Evolutionary conservation across 92 coral and sea anemone genomes (phyloP).

Genomic region (Parazoanthus atlanticus): DNA sequence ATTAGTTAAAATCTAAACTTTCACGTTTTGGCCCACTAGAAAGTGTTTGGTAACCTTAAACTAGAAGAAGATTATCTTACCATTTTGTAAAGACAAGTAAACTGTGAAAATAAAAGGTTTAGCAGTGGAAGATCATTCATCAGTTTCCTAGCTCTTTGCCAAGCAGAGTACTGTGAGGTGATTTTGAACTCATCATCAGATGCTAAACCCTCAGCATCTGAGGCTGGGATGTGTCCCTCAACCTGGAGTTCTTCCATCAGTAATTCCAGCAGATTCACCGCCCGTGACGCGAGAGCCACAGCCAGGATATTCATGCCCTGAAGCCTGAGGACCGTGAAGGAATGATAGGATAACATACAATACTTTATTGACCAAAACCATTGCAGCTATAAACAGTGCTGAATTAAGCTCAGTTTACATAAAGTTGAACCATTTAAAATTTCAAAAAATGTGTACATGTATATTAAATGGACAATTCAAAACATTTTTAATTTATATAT

Average conservation of each 20-base stretch:
- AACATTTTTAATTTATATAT: no score
- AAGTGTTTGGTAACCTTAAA: no score
- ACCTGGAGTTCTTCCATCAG: constrained; percentile 88
- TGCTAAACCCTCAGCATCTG: constrained; percentile 49
- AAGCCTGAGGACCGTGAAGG: constrained; percentile 49
- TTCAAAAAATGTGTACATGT: no score
- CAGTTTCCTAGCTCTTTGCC: constrained; percentile 77
- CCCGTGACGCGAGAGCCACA: constrained; percentile 80
- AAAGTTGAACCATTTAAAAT: no score
- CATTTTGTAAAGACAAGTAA: constrained; percentile 80
- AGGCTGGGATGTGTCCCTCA: constrained; percentile 72
- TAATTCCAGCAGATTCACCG: constrained; percentile 70
- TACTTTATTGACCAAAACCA: no score
- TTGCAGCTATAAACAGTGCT: no score
- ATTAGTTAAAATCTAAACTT: no score
- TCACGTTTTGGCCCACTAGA: no score
- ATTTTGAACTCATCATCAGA: constrained; percentile 64
- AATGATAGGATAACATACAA: not conserved
- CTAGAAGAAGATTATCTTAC: constrained; percentile 40
- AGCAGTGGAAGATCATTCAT: constrained; percentile 74
- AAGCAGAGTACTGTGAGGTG: constrained; percentile 79
- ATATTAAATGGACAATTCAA: no score
- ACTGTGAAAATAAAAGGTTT: constrained; percentile 71
- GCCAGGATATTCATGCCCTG: constrained; percentile 81
- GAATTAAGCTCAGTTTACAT: no score